Percentiles rank a stretch among this genome's conserved stretches.
Evolutionary conservation across 2,888 invertebrate genomes (phyloP).

Genomic region (Sycophila texana): DNA sequence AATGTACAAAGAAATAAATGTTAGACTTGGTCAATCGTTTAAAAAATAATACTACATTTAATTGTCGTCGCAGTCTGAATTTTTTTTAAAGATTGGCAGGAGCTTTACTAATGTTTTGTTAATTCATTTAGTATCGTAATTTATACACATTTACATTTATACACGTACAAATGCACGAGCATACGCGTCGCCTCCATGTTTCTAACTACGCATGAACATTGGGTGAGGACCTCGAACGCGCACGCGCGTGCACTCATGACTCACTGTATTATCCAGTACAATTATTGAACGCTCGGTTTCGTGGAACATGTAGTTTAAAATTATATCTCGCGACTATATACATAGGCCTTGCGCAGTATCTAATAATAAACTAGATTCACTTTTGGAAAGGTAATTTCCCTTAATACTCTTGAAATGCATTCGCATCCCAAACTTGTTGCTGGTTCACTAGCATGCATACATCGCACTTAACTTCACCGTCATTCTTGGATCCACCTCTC

Average conservation of each 20-base stretch:
- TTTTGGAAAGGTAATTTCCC: conserved; percentile 47
- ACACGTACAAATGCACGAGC: conserved; percentile 49
- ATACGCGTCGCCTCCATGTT: conserved; percentile 36
- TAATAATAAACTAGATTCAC: conserved; percentile 54
- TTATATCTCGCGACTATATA: conserved; percentile 53
- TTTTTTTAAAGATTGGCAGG: conserved; percentile 59
- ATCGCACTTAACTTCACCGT: conserved; percentile 5
- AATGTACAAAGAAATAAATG: conserved; percentile 30
- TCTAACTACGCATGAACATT: conserved; percentile 31
- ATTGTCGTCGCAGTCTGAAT: conserved; percentile 62
- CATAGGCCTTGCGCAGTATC: conserved; percentile 54
- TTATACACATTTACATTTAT: conserved; percentile 58
- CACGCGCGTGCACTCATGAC: conserved; percentile 48
- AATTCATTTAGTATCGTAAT: conserved; percentile 48
- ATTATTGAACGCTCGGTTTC: conserved; percentile 44
- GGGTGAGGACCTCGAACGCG: conserved; percentile 39
- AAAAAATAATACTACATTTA: conserved; percentile 54
- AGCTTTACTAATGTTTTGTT: conserved; percentile 46
- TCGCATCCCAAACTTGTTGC: conserved; percentile 38
- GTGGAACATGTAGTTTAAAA: conserved; percentile 52
- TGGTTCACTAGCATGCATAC: conserved; percentile 19
- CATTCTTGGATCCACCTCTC: neutral
- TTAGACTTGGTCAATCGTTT: conserved; percentile 51
- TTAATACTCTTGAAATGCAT: conserved; percentile 49
- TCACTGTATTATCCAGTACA: conserved; percentile 50